Base-by-base conservation (phyloP, 1,140 invertebrate species). In the Drosophila bocki region DNA sequence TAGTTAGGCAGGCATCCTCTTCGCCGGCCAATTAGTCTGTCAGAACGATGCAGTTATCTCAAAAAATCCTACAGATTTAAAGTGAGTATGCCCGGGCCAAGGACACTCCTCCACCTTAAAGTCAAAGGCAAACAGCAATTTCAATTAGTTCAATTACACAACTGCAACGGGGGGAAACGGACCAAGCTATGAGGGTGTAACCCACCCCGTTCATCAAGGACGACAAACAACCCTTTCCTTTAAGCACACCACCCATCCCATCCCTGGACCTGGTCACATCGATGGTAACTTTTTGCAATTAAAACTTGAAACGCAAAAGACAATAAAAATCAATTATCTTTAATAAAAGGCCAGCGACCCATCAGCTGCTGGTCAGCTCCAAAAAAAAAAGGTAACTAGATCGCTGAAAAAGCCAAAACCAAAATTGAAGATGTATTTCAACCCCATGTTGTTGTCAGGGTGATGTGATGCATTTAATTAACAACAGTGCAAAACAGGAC, bases 261-360 rank as follows among this genome's bases (percentile, higher is more conserved):
- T 3, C 26, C 26, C 53, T 54, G 59, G 44, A 44, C 33, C 29
- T 9, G 12, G 33, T 45, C 5, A 19, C 33, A 37, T 22, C 56
- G 32, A 32, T 47, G 11, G 65, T 67, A 85, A 77, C 80, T 86
- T 79, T 86, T 79, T 44, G 82, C 82, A 86, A 86, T 86, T 86
- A 82, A 86, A 85, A 86, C 78, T 79, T 86, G 39, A 58, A 75
- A 76, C 70, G 65, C 47, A 74, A 78, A 80, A 74, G 76, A 87
- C 83, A 87, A 88, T 87, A 78, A 83, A 87, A 80, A 88, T 88
- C 83, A 88, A 88, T 87, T 88, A 87, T 87, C 81, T 74, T 76
- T 82, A 82, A 82, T 82, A 77, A 74, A 53, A 70, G 64, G 45
- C 32, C 67, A 72, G 19, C 45, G 70, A 71, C 32, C 47, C 61